phyloP scores from a whole-genome alignment of 2,113 vertebrate genomes.

The Thalassarche chlororhynchos region DNA sequence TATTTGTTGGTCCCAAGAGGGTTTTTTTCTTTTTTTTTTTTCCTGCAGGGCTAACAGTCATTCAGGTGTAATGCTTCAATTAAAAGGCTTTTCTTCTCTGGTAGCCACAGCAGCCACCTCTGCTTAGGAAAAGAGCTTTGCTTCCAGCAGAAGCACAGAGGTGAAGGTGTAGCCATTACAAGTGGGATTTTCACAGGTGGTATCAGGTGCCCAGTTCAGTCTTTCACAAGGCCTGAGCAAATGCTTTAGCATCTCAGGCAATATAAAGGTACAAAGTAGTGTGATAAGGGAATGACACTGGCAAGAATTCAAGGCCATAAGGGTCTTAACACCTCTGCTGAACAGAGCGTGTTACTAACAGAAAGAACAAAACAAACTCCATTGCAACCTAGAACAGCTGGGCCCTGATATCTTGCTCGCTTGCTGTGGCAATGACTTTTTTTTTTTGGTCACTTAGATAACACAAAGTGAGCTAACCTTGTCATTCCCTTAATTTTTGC shows the following conservation, averaged over 20 bases:
- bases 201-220: background rate
- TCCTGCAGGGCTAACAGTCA: constrained; percentile 11
- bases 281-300: background rate
- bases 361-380: background rate
- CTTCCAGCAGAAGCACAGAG: background rate
- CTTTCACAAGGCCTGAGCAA: background rate
- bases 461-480: background rate
- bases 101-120: background rate
- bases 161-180: background rate
- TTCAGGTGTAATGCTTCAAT: constrained; percentile 12
- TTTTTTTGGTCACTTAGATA: background rate
- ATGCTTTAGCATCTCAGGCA: background rate
- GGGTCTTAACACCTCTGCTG: background rate
- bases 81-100: constrained; percentile 41
- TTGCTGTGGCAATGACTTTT: background rate
- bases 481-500: constrained; percentile 20
- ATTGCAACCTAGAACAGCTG: background rate
- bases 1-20: background rate
- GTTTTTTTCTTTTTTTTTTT: background rate
- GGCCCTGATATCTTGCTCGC: background rate
- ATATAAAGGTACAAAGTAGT: background rate
- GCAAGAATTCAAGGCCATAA: background rate
- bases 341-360: background rate
- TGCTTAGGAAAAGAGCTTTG: background rate
- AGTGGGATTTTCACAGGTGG: background rate